Conservation (phyloP, 2,113 vertebrate genomes). For the Haemorhous mexicanus region DNA sequence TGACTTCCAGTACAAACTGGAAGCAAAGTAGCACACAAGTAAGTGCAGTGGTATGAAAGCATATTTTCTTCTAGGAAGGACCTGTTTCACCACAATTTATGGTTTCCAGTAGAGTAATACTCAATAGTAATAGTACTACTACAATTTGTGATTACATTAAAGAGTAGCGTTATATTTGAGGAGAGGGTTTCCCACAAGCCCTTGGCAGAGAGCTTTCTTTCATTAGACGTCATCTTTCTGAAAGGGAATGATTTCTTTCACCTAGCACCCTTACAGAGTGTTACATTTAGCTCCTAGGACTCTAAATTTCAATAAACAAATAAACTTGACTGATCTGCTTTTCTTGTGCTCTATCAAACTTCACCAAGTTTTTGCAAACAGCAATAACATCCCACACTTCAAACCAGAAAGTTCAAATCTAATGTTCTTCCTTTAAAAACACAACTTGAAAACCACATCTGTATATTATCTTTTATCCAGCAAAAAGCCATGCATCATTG, state of each 20-base stretch:
- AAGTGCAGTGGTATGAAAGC: not conserved
- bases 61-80: not conserved
- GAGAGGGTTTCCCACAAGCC: not conserved
- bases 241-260: not conserved
- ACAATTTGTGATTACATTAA: not conserved
- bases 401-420: not conserved
- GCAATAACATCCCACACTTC: not conserved
- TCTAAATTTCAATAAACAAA: not conserved
- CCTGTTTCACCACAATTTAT: not conserved
- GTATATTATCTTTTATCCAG: not conserved
- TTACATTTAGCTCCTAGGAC: not conserved
- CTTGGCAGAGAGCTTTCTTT: not conserved
- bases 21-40: not conserved
- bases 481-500: not conserved
- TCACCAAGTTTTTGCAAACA: not conserved
- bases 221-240: not conserved
- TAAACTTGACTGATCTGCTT: not conserved
- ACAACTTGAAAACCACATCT: accelerated
- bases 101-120: not conserved
- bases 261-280: not conserved
- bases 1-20: not conserved
- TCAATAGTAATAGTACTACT: not conserved
- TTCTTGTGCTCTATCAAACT: not conserved
- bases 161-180: not conserved
- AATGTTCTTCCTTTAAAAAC: not conserved